phyloP scores from a whole-genome alignment of 2,797 vertebrate species.

The Prunella strophiata region DNA sequence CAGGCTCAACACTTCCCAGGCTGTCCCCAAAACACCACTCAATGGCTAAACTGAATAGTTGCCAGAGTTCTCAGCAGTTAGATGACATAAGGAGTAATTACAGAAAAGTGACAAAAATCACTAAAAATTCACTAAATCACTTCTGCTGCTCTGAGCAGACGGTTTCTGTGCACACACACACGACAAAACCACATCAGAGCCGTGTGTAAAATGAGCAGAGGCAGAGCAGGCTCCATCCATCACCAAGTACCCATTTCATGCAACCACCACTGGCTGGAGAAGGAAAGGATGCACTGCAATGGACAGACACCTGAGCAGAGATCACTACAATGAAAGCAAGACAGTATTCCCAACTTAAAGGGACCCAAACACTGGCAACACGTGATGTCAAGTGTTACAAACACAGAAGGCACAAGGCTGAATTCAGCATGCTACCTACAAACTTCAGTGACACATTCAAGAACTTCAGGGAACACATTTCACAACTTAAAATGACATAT shows the following conservation, averaged over 20 bases:
- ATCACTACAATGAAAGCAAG: not conserved
- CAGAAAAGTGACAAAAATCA: not conserved
- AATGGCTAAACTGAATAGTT: not conserved
- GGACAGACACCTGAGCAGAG: not conserved
- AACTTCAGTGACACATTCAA: not conserved
- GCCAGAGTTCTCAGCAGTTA: not conserved
- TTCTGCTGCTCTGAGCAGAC: not conserved
- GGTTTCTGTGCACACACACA: rapidly evolving
- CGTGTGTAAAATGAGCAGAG: rapidly evolving
- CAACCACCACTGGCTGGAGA: not conserved
- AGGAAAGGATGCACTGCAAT: not conserved
- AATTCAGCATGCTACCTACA: not conserved
- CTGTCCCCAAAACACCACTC: not conserved
- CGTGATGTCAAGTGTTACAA: not conserved
- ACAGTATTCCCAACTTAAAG: not conserved
- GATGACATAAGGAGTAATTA: not conserved
- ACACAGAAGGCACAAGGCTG: not conserved
- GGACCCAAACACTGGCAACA: not conserved
- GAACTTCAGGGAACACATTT: not conserved
- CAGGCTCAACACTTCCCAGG: not conserved
- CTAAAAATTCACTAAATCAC: not conserved
- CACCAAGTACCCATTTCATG: no score
- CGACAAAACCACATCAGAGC: not conserved
- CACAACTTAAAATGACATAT: not conserved
- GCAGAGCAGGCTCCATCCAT: not conserved